Evolutionary conservation across 2,797 vertebrate species (phyloP).

Genomic region (Gastrophryne carolinensis): DNA sequence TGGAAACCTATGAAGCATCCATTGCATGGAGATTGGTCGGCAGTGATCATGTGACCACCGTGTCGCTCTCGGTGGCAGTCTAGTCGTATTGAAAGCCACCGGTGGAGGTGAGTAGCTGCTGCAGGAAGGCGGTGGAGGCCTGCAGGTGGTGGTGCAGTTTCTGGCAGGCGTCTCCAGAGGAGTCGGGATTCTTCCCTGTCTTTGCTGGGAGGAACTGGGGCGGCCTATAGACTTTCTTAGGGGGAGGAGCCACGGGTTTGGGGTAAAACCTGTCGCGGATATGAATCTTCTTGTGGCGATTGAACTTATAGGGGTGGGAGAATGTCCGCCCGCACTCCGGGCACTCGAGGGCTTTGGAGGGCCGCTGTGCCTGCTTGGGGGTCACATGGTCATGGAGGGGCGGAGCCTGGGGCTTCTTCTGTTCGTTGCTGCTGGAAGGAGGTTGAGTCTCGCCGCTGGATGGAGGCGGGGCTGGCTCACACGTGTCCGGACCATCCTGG

Average conservation of each 20-base stretch:
- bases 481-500: too few relatives aligned
- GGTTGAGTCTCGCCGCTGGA: too few relatives aligned
- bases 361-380: not conserved
- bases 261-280: not conserved
- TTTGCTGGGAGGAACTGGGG: not conserved
- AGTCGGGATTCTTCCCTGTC: not conserved
- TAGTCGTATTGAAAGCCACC: slow-evolving; percentile 28
- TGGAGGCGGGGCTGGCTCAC: too few relatives aligned
- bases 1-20: too few relatives aligned
- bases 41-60: too few relatives aligned
- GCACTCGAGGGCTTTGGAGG: not conserved
- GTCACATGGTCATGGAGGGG: not conserved
- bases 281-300: not conserved
- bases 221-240: not conserved
- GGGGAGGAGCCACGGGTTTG: not conserved
- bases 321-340: not conserved
- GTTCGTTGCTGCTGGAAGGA: too few relatives aligned
- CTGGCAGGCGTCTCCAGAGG: not conserved
- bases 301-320: not conserved
- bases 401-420: not conserved
- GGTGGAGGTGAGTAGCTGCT: slow-evolving; percentile 11
- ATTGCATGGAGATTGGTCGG: too few relatives aligned
- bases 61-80: too few relatives aligned
- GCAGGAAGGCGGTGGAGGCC: slow-evolving; percentile 22
- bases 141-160: slow-evolving; percentile 13